Base-by-base conservation (phyloP, 1,140 invertebrate species). In the Drosophila pectinifera region DNA sequence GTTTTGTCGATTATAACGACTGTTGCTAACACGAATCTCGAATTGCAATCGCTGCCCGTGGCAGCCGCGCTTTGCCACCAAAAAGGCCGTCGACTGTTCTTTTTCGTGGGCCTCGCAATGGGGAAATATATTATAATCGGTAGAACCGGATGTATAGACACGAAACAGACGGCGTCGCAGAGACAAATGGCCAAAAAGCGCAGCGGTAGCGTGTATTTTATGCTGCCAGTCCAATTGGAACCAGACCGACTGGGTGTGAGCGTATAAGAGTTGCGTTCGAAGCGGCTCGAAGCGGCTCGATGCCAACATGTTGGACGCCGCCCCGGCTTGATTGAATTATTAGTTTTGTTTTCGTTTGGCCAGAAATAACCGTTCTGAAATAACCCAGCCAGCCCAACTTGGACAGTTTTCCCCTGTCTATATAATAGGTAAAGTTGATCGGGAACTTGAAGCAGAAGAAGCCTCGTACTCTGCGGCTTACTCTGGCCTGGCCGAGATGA, bases 171-270 rank as follows among this genome's bases (percentile, higher is more conserved):
- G 49, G 73, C 84, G 80, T 80, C 80, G 70, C 85, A 77, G 56
- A 80, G 73, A 78, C 80, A 80, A 89, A 90, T 89, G 85, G 78
- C 85, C 84, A 63, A 89, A 65, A 78, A 78, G 76, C 80, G 63
- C 56, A 45, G 49, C 63, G 53, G 45, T 63, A 61, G 64, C 59
- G 45, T 88, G 88, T 84, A 89, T 89, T 88, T 88, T 80, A 89
- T 83, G 81, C 82, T 80, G 59, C 83, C 46, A 46, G 38, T 56
- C 26, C 63, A 28, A 43, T 49, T 55, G 39, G 42, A 62, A 41
- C 10, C 49, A 28, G 36, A 38, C 49, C 18, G 39, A 6, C 13
- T 57, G 39, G 39, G 56, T 56, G 59, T 65, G 41, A 28, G 28
- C 26, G 73, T 77, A 78, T 76, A 78, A 76, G 74, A 78, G 63